Conservation (phyloP, 2,888 invertebrate species). For the Tortrix viridana region DNA sequence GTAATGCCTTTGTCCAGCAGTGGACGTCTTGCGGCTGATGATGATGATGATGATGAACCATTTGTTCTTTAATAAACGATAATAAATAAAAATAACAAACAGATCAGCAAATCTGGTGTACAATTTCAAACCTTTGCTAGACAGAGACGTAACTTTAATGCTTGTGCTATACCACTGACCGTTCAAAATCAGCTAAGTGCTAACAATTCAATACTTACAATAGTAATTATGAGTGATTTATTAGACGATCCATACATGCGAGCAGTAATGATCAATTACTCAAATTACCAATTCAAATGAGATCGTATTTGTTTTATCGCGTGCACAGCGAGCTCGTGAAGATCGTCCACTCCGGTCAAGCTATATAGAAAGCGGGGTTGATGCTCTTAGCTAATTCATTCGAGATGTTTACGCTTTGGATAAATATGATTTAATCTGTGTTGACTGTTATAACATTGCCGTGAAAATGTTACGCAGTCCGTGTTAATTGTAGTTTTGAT, state of each 20-base stretch:
- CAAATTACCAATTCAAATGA: conserved; percentile 32
- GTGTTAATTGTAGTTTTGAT: conserved; percentile 16
- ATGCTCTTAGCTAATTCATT: conserved; percentile 48
- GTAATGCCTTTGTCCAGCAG: too few species aligned
- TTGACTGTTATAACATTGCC: conserved; percentile 41
- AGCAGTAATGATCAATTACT: conserved; percentile 20
- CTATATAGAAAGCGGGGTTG: conserved; percentile 50
- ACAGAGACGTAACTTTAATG: background rate
- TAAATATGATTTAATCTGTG: conserved; percentile 36
- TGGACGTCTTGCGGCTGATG: too few species aligned
- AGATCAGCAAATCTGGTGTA: too few species aligned
- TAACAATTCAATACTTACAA: background rate
- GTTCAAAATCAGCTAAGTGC: background rate
- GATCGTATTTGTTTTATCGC: conserved; percentile 16
- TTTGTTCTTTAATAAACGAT: too few species aligned
- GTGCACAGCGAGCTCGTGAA: conserved; percentile 19
- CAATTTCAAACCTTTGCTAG: too few species aligned
- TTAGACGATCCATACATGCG: conserved; percentile 2
- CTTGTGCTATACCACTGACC: background rate
- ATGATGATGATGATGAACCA: too few species aligned
- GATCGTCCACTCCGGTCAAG: conserved; percentile 32
- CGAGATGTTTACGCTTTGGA: conserved; percentile 38
- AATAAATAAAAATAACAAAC: too few species aligned
- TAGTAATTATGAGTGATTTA: conserved; percentile 1
- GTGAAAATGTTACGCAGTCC: conserved; percentile 39